These are phyloP conservation scores for Barbus barbus DNA, from an alignment of 2,113 vertebrate species.

Conservation along the genomic window DNA sequence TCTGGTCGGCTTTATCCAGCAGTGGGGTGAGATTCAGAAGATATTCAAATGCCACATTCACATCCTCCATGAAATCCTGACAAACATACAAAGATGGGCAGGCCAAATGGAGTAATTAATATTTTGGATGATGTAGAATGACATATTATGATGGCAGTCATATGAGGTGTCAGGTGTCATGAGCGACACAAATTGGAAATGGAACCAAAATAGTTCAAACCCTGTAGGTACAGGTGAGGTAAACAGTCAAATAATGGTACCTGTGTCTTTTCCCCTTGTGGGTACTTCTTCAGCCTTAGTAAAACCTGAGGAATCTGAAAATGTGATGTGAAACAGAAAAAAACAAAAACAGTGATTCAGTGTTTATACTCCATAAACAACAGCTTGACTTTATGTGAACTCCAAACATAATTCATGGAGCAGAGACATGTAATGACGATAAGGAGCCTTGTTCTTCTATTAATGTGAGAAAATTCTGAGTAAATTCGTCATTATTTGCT, in stretches of 20 bases:
- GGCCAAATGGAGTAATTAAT: neutral
- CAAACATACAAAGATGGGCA: neutral
- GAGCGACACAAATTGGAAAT: neutral
- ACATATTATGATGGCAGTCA: neutral
- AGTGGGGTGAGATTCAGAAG: conserved; percentile 93
- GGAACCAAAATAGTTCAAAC: neutral
- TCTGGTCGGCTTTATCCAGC: conserved; percentile 94
- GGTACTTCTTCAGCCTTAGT: conserved; percentile 92
- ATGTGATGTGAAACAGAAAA: conserved; percentile 11
- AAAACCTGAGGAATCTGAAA: conserved; percentile 94
- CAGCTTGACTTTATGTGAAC: neutral
- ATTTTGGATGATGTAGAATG: neutral
- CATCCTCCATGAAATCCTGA: conserved; percentile 94
- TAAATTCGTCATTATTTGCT: too few species aligned
- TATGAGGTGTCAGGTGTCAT: neutral
- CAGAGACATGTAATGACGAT: neutral
- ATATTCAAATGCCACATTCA: conserved; percentile 91
- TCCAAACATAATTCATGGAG: neutral
- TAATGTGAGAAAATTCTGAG: neutral
- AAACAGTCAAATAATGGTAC: conserved; percentile 41
- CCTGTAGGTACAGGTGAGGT: neutral
- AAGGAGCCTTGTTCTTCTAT: neutral
- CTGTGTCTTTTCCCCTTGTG: conserved; percentile 88
- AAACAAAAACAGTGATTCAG: neutral
- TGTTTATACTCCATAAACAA: neutral